Evolutionary conservation across 2,888 invertebrate species (phyloP).

Genomic region (Clostera curtula): DNA sequence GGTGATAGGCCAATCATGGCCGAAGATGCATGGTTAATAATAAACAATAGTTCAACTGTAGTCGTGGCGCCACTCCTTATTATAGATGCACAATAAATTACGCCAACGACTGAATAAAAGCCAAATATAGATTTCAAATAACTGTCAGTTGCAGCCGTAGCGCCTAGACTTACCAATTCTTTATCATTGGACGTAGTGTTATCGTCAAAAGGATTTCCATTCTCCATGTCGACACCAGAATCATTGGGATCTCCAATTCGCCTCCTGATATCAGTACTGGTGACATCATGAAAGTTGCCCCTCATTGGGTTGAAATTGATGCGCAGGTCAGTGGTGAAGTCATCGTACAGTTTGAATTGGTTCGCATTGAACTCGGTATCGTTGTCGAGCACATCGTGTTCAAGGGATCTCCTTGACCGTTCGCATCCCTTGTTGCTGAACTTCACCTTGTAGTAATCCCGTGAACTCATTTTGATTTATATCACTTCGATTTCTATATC

Average conservation of each 20-base stretch:
- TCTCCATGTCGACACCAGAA: constrained; percentile 67
- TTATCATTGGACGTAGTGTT: constrained; percentile 47
- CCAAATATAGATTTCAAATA: too few relatives aligned
- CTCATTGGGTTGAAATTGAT: constrained; percentile 55
- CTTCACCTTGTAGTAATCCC: constrained; percentile 61
- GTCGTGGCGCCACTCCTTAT: too few relatives aligned
- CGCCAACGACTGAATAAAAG: too few relatives aligned
- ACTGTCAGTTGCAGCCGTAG: constrained; percentile 8
- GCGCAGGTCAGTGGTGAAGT: constrained; percentile 61
- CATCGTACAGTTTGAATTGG: constrained; percentile 66
- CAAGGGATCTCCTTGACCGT: constrained; percentile 33
- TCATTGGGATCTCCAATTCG: constrained; percentile 55
- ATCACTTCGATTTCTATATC: constrained; percentile 19
- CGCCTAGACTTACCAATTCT: constrained; percentile 58
- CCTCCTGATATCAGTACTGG: constrained; percentile 28
- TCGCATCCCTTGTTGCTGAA: constrained; percentile 42
- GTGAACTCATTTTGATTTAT: constrained; percentile 48
- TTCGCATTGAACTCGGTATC: constrained; percentile 68
- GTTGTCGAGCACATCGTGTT: constrained; percentile 53
- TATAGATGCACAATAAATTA: too few relatives aligned
- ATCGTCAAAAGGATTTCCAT: constrained; percentile 58
- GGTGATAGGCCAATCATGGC: too few relatives aligned
- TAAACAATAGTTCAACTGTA: too few relatives aligned
- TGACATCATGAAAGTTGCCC: constrained; percentile 43
- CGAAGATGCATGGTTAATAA: too few relatives aligned